Evolutionary conservation across 2,888 invertebrate species (phyloP).

Genomic region (Tineola bisselliella): DNA sequence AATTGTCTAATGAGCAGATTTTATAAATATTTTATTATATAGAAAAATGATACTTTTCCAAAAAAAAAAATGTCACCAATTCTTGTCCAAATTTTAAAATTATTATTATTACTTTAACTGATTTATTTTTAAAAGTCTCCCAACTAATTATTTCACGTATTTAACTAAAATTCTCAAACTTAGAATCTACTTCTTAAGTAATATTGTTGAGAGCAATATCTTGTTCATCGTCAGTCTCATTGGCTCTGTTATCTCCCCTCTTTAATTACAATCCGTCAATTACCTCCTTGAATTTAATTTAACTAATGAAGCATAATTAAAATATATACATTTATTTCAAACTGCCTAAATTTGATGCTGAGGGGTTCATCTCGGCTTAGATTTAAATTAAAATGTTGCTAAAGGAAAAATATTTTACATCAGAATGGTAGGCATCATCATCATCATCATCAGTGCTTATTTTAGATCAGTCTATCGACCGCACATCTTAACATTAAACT

Average conservation of each 20-base stretch:
- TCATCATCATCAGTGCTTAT: background rate
- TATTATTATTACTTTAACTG: too few relatives aligned
- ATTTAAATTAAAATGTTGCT: background rate
- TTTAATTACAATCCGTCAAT: constrained; percentile 58
- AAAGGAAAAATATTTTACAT: background rate
- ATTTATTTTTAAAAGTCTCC: too few relatives aligned
- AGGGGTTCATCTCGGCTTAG: background rate
- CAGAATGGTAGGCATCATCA: background rate
- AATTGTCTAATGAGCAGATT: too few relatives aligned
- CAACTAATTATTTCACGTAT: background rate
- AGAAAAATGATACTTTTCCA: too few relatives aligned
- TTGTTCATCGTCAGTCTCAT: constrained; percentile 22
- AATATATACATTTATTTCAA: constrained; percentile 58
- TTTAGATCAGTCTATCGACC: too few relatives aligned
- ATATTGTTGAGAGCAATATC: constrained; percentile 26
- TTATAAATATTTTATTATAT: too few relatives aligned
- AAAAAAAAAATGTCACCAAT: too few relatives aligned
- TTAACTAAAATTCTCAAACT: background rate
- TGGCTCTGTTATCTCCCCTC: constrained; percentile 25
- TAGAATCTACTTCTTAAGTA: background rate
- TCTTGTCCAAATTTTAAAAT: too few relatives aligned
- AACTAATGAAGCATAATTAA: constrained; percentile 67
- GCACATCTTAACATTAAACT: too few relatives aligned
- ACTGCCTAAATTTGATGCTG: constrained; percentile 15
- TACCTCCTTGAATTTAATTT: constrained; percentile 64